Conservation (phyloP, 2,888 invertebrate genomes). For the Lingula anatina region DNA sequence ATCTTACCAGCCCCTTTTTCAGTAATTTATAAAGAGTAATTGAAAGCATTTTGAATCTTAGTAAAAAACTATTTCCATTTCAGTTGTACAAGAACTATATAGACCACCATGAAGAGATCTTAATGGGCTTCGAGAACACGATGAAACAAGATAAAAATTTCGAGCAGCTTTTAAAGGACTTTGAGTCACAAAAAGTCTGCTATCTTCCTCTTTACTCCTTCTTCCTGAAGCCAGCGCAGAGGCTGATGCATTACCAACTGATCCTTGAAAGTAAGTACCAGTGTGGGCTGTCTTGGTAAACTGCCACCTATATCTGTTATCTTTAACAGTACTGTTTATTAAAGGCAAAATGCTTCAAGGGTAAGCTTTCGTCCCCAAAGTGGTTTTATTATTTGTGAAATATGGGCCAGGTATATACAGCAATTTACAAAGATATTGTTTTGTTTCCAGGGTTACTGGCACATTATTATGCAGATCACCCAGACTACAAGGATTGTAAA, state of each 20-base stretch:
- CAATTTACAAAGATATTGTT: too few species aligned
- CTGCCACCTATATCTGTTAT: neutral
- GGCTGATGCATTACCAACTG: conserved; percentile 77
- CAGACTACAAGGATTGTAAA: conserved; percentile 52
- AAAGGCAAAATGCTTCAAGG: too few species aligned
- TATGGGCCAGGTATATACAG: too few species aligned
- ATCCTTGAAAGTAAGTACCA: conserved; percentile 71
- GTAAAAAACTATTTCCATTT: conserved; percentile 8
- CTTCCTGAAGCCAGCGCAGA: conserved; percentile 75
- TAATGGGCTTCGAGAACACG: conserved; percentile 75
- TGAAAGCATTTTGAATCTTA: too few species aligned
- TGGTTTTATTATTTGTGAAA: too few species aligned
- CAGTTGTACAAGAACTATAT: conserved; percentile 55
- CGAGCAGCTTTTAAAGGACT: conserved; percentile 68
- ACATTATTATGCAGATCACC: conserved; percentile 58
- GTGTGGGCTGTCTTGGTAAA: neutral
- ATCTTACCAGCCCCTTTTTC: too few species aligned
- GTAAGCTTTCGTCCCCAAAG: too few species aligned
- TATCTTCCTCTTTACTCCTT: conserved; percentile 80
- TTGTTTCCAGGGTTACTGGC: conserved; percentile 61
- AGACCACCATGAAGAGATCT: conserved; percentile 68
- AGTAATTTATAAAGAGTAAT: too few species aligned
- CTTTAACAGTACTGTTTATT: too few species aligned
- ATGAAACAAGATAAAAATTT: conserved; percentile 67
- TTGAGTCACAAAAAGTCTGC: conserved; percentile 76